Percentiles rank a stretch among this genome's conserved stretches.
These are phyloP conservation scores for Philaethria dido DNA, from an alignment of 2,888 invertebrate species.

Conservation along the genomic window DNA sequence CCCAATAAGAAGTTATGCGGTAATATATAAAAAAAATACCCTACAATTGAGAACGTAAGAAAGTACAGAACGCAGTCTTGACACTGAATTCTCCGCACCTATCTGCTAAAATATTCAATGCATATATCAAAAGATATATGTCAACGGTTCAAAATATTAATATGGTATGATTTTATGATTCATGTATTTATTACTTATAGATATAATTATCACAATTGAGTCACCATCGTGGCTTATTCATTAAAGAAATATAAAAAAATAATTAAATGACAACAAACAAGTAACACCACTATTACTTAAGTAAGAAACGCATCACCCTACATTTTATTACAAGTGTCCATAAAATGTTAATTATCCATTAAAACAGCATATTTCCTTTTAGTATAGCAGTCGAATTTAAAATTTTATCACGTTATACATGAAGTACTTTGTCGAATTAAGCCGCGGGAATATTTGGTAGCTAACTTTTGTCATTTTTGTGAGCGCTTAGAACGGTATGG, in stretches of 20 bases:
- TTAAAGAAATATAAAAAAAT: background rate
- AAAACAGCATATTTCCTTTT: slow-evolving; percentile 36
- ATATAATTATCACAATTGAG: too few relatives aligned
- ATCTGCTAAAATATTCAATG: too few relatives aligned
- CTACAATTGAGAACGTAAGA: too few relatives aligned
- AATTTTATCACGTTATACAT: slow-evolving; percentile 13
- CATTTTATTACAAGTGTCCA: slow-evolving; percentile 34
- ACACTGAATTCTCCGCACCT: too few relatives aligned
- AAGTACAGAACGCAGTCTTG: too few relatives aligned
- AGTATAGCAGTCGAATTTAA: slow-evolving; percentile 24
- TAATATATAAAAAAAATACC: too few relatives aligned
- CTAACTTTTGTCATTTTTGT: background rate
- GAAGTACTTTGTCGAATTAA: slow-evolving; percentile 8
- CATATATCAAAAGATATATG: too few relatives aligned
- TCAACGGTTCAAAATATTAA: too few relatives aligned
- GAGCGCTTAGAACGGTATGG: background rate
- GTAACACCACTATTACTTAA: slow-evolving; percentile 26
- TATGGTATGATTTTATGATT: too few relatives aligned
- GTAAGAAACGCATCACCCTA: slow-evolving; percentile 24
- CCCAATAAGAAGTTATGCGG: too few relatives aligned
- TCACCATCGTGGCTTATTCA: too few relatives aligned
- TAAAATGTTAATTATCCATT: slow-evolving; percentile 37
- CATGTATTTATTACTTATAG: too few relatives aligned
- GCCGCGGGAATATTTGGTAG: background rate
- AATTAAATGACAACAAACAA: slow-evolving; percentile 3